These are phyloP conservation scores for Drosophila cracens DNA, from an alignment of 2,888 invertebrate genomes.

Conservation along the genomic window DNA sequence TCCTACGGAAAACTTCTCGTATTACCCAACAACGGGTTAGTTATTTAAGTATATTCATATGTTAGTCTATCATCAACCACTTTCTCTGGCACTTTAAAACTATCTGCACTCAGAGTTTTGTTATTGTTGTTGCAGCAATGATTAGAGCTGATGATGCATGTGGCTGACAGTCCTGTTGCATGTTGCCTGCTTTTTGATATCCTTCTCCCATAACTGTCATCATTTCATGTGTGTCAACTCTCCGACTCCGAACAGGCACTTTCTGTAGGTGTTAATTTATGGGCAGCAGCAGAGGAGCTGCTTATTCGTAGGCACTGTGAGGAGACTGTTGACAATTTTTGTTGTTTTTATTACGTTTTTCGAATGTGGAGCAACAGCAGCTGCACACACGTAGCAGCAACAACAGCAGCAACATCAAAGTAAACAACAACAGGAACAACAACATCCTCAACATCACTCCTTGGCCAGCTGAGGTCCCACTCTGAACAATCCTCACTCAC, in stretches of 20 bases:
- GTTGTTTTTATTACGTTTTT: slow-evolving; percentile 43
- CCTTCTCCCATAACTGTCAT: slow-evolving; percentile 78
- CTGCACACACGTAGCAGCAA: slow-evolving; percentile 50
- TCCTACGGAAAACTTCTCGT: slow-evolving; percentile 24
- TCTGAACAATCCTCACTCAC: neutral
- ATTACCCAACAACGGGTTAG: slow-evolving; percentile 52
- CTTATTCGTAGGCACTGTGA: slow-evolving; percentile 5
- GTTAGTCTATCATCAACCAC: slow-evolving; percentile 6
- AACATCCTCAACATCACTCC: slow-evolving; percentile 46
- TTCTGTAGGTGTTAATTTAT: slow-evolving; percentile 79
- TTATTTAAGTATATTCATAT: neutral
- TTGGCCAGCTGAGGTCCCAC: slow-evolving; percentile 39
- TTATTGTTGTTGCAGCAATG: slow-evolving; percentile 13
- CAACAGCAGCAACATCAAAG: slow-evolving; percentile 41
- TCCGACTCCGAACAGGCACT: slow-evolving; percentile 13
- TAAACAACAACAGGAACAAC: slow-evolving; percentile 51
- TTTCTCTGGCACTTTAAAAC: slow-evolving; percentile 39
- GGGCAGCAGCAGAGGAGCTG: slow-evolving; percentile 37
- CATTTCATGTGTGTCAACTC: slow-evolving; percentile 48
- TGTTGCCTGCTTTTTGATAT: slow-evolving; percentile 55
- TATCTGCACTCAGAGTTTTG: slow-evolving; percentile 45
- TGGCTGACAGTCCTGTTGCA: slow-evolving; percentile 19
- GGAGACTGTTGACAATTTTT: slow-evolving; percentile 25
- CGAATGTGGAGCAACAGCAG: slow-evolving; percentile 62
- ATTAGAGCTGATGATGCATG: slow-evolving; percentile 34